Evolutionary conservation across 1,140 invertebrate genomes (phyloP).

Genomic region (Drosophila aff.): DNA sequence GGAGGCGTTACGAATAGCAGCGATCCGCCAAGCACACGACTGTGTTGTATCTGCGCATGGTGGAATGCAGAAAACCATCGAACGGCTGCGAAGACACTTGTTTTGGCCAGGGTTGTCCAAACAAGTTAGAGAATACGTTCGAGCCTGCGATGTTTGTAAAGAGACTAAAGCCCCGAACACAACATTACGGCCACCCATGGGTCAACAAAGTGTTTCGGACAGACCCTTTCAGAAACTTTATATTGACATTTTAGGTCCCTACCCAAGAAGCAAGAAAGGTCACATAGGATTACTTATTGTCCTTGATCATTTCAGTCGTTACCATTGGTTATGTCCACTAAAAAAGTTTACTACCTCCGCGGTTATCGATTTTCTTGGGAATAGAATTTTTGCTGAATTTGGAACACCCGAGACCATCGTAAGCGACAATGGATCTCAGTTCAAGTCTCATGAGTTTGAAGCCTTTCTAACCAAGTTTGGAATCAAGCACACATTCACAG

Average conservation of each 20-base stretch:
- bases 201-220: constrained; percentile 4
- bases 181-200: constrained; percentile 18
- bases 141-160: constrained; percentile 16
- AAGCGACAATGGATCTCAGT: constrained; percentile 15
- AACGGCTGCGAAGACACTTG: constrained; percentile 5
- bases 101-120: constrained; percentile 15
- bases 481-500: background rate
- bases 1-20: background rate
- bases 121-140: constrained; percentile 22
- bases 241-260: constrained; percentile 25
- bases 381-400: constrained; percentile 8
- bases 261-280: constrained; percentile 14
- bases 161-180: constrained; percentile 8
- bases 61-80: constrained; percentile 16
- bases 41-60: constrained; percentile 8
- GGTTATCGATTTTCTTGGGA: background rate
- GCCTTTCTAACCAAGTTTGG: constrained; percentile 12
- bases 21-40: constrained; percentile 6
- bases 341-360: constrained; percentile 4
- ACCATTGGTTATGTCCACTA: constrained; percentile 1
- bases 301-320: constrained; percentile 21
- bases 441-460: constrained; percentile 9
- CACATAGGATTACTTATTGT: constrained; percentile 14
- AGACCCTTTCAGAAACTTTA: constrained; percentile 18
- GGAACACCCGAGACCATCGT: constrained; percentile 27